phyloP scores from a whole-genome alignment of 2,797 vertebrate genomes.

The Helicolenus hilgendorfi region DNA sequence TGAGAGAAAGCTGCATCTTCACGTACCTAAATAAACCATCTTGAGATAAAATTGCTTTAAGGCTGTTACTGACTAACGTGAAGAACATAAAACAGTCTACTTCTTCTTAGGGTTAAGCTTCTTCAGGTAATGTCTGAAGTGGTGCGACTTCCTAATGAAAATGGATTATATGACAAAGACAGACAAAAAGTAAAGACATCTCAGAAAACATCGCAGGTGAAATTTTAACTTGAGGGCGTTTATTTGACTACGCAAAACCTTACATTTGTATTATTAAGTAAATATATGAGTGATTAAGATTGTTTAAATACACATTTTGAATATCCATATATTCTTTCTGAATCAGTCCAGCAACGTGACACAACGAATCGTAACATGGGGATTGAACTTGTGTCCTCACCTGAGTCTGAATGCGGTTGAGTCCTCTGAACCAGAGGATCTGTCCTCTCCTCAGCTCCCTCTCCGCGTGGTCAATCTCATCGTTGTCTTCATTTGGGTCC shows the following conservation, averaged over 20 bases:
- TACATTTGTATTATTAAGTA: no score
- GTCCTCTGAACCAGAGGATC: slow-evolving; percentile 99
- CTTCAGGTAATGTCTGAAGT: not conserved
- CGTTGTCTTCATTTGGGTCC: slow-evolving; percentile 96
- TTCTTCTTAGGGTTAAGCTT: not conserved
- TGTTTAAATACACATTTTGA: not conserved
- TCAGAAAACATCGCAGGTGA: not conserved
- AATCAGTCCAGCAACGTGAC: not conserved
- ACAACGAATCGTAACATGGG: not conserved
- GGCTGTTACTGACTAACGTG: slow-evolving; percentile 33
- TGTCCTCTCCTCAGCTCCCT: slow-evolving; percentile 97
- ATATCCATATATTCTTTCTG: not conserved
- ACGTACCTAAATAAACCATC: slow-evolving; percentile 69
- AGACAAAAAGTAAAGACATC: not conserved
- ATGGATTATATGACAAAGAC: slow-evolving; percentile 20
- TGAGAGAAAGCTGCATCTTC: slow-evolving; percentile 39
- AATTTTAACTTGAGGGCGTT: not conserved
- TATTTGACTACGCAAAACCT: slow-evolving; percentile 1
- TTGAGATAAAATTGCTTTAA: slow-evolving; percentile 67
- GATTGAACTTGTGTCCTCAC: slow-evolving; percentile 82
- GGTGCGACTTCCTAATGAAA: slow-evolving; percentile 5
- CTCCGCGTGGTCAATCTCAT: slow-evolving; percentile 98
- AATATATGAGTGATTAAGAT: not conserved
- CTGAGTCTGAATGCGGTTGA: slow-evolving; percentile 99
- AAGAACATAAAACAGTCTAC: slow-evolving; percentile 15